Conservation (phyloP, 1,140 invertebrate species). For the fruit fly (Drosophila melanogaster) region Release_6_plus_ISO1_MT NC_004354.4:6467001-6467500, state of each 20-base stretch:
- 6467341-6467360: constrained; percentile 25
- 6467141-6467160: constrained; percentile 31
- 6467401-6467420: constrained; percentile 81
- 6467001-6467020: constrained; percentile 48
- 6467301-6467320: constrained; percentile 73
- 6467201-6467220: constrained; percentile 81
- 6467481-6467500: constrained; percentile 91
- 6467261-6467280: constrained; percentile 66
- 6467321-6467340: constrained; percentile 46
- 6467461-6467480: constrained; percentile 92
- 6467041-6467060: constrained; percentile 85
- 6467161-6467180: constrained; percentile 92
- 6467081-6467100: constrained; percentile 78
- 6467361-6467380: constrained; percentile 28
- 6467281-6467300: constrained; percentile 75
- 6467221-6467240: constrained; percentile 68
- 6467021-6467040: constrained; percentile 86
- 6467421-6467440: constrained; percentile 86
- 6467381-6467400: constrained; percentile 41
- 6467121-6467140: constrained; percentile 12
- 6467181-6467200: constrained; percentile 89
- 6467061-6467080: constrained; percentile 84
- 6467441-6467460: constrained; percentile 89
- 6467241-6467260: constrained; percentile 68
- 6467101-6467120: constrained; percentile 26